Conservation (phyloP, 1,140 invertebrate genomes). For the Trachymyrmex septentrionalis region DNA sequence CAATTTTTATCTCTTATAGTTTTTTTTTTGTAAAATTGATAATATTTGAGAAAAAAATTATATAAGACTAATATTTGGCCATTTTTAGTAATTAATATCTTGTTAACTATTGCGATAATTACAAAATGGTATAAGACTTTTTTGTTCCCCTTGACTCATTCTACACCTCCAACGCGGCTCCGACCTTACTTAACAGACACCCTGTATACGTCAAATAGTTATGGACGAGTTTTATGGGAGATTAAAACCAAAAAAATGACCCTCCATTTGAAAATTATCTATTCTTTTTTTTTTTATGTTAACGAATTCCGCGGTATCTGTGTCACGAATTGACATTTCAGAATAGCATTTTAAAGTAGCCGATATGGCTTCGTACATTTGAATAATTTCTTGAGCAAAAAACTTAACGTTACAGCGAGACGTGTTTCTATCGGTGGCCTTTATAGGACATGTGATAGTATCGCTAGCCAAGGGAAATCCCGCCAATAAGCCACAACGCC, state of each 20-base stretch:
- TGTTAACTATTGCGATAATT: no score
- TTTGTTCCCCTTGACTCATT: no score
- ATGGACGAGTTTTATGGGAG: background rate
- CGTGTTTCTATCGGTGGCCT: background rate
- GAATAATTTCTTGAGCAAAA: background rate
- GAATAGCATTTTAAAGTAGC: background rate
- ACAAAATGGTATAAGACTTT: no score
- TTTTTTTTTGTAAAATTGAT: no score
- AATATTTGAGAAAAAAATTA: no score
- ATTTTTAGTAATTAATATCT: no score
- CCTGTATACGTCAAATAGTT: background rate
- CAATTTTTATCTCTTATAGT: no score
- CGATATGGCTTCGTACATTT: background rate
- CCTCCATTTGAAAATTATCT: background rate
- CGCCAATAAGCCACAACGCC: background rate
- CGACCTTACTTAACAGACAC: no score
- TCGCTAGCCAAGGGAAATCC: background rate
- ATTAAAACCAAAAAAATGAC: background rate
- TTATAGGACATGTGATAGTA: background rate
- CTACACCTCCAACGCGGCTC: no score
- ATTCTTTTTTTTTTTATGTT: constrained; percentile 9
- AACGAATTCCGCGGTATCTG: background rate
- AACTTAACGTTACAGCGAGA: background rate
- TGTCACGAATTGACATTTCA: constrained; percentile 9
- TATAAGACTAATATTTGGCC: no score